Evolutionary conservation across 2,113 vertebrate genomes (phyloP), one percentile per base, ranked within the genome.

Genomic region (Propithecus coquereli): DNA sequence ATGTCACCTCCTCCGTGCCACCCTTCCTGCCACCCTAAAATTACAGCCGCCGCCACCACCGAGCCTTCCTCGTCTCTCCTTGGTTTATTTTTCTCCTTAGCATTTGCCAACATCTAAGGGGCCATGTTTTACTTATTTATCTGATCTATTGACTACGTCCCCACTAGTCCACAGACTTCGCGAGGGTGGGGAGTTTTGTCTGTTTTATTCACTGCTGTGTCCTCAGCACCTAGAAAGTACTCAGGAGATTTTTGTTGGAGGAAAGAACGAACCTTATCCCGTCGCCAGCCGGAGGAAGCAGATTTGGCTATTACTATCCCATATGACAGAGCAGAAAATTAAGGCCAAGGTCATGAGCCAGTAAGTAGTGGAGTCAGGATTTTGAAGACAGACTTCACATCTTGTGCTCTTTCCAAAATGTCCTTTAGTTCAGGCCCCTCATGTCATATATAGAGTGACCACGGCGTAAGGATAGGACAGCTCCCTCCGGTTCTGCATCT

Each of bases 381-480:
- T 47, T 47, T 68, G n/a, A 89, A 97, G 66, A 57, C 23, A 63
- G 30, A 71, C 32, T 82, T 95, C 43, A 74, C 68, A 70, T 45
- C 59, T 27, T 47, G 76, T 40, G 91, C 47, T 59, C 32, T 71
- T 66, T 88, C 13, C 16, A 76, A 81, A 70, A 71, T n/a, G 43
- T 1, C 37, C 50, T 34, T 82, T 52, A 30, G 34, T 50, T 83
- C 20, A 5, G 52, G 59, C 32, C 6, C 13, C 8, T 76, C 12
- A 1, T 40, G 47, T 68, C 37, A 22, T 14, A 11, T 5, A 13
- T 17, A 25, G 30, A 50, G 50, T 47, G 68, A 70, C 11, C 11
- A 34, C 81, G 47, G n/a, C 47, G 5, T n/a, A 68, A 9, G 3
- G 14, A 6, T 0, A 59, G 45, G 61, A 50, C 37, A 59, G 52